phyloP scores from a whole-genome alignment of 2,888 invertebrate species.

The Xestobium rufovillosum region DNA sequence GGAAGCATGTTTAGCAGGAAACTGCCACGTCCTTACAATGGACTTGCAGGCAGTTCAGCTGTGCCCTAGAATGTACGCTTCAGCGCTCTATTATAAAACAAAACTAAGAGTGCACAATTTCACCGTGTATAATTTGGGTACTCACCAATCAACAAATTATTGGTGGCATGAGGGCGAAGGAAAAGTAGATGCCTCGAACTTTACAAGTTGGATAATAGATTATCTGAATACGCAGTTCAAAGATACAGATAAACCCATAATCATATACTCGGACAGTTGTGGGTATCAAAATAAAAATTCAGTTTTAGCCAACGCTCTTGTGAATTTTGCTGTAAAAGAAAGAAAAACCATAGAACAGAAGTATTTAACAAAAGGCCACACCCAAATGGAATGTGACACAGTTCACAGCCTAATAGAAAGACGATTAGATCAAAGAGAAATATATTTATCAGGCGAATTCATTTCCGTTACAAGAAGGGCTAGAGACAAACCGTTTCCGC shows the following conservation, averaged over 20 bases:
- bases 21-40: slow-evolving; percentile 8
- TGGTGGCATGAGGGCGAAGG: slow-evolving; percentile 11
- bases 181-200: slow-evolving; percentile 4
- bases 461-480: slow-evolving; percentile 8
- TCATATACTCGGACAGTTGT: too few relatives aligned
- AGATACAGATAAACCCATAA: too few relatives aligned
- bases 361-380: too few relatives aligned
- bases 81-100: slow-evolving; percentile 7
- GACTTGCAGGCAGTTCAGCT: slow-evolving; percentile 11
- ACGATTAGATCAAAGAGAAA: slow-evolving; percentile 10
- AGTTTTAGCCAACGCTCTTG: background rate
- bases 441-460: slow-evolving; percentile 9
- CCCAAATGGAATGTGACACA: slow-evolving; percentile 5
- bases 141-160: slow-evolving; percentile 6
- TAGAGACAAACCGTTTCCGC: slow-evolving; percentile 10
- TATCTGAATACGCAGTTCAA: slow-evolving; percentile 4
- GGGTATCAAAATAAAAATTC: slow-evolving; percentile 10
- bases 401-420: slow-evolving; percentile 6
- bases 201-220: slow-evolving; percentile 8
- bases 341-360: slow-evolving; percentile 1
- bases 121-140: slow-evolving; percentile 8
- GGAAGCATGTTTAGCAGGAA: slow-evolving; percentile 1
- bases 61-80: slow-evolving; percentile 4
- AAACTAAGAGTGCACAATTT: slow-evolving; percentile 11
- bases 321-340: slow-evolving; percentile 3